phyloP scores from a whole-genome alignment of 2,113 vertebrate genomes.

The Steatornis caripensis region DNA sequence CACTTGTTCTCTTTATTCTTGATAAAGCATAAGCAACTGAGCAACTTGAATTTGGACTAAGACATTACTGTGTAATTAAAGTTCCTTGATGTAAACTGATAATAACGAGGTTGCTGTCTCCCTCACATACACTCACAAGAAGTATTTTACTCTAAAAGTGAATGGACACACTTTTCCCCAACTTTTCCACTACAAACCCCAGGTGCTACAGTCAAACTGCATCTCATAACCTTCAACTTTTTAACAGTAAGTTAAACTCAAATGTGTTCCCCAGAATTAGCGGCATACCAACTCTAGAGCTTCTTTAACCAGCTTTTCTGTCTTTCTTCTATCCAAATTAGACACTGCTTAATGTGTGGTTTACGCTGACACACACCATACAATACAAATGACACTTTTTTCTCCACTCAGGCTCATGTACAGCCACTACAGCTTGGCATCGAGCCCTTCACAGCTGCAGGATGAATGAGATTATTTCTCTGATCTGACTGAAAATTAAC shows the following conservation, averaged over 20 bases:
- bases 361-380: background rate
- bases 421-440: background rate
- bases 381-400: background rate
- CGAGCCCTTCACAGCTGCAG: background rate
- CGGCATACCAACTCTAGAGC: background rate
- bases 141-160: background rate
- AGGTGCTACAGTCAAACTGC: background rate
- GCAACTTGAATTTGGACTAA: background rate
- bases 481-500: background rate
- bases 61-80: background rate
- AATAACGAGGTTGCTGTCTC: background rate
- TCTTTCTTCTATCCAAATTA: background rate
- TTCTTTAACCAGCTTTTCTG: background rate
- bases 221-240: background rate
- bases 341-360: rapidly evolving
- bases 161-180: background rate
- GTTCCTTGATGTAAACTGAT: background rate
- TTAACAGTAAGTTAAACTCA: background rate
- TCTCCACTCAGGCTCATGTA: background rate
- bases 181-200: background rate
- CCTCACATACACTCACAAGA: background rate
- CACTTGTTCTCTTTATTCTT: background rate
- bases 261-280: background rate
- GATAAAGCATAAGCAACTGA: background rate
- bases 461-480: background rate